Evolutionary conservation across 2,797 vertebrate species (phyloP).

Genomic region (Iguana delicatissima): DNA sequence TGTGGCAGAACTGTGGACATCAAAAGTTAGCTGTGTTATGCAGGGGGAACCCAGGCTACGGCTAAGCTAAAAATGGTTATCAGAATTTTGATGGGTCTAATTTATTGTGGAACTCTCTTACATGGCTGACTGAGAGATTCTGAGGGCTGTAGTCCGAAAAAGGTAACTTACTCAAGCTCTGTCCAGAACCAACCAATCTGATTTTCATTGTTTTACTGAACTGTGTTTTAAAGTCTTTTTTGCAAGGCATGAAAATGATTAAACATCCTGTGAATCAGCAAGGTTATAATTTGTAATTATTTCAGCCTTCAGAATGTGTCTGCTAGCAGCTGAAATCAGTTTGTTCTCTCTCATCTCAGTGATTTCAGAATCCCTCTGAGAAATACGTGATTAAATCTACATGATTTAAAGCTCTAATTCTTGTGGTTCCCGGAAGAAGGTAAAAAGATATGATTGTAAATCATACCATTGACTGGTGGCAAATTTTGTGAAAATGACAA

Average conservation of each 20-base stretch:
- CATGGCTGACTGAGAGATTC: not conserved
- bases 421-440: conserved; percentile 56
- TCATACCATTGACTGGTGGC: conserved; percentile 24
- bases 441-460: conserved; percentile 36
- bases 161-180: not conserved
- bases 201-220: conserved; percentile 37
- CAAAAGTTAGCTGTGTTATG: not conserved
- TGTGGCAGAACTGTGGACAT: not conserved
- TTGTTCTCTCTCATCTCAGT: conserved; percentile 59
- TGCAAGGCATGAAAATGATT: conserved; percentile 57
- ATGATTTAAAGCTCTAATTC: conserved; percentile 72
- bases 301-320: conserved; percentile 55
- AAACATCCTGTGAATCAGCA: conserved; percentile 60
- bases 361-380: conserved; percentile 66
- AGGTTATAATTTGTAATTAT: conserved; percentile 69
- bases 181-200: conserved; percentile 6
- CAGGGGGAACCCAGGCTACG: not conserved
- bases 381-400: conserved; percentile 65
- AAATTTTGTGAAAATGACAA: conserved; percentile 33
- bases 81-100: not conserved
- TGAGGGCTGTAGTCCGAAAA: too few species aligned
- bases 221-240: conserved; percentile 47
- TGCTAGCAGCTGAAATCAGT: conserved; percentile 62
- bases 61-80: not conserved
- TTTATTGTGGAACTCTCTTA: not conserved